A percentile compares a stretch with the other conserved stretches of the same genome.
Evolutionary conservation across 2,888 invertebrate species (phyloP).

Genomic region (Lithophane leautieri): DNA sequence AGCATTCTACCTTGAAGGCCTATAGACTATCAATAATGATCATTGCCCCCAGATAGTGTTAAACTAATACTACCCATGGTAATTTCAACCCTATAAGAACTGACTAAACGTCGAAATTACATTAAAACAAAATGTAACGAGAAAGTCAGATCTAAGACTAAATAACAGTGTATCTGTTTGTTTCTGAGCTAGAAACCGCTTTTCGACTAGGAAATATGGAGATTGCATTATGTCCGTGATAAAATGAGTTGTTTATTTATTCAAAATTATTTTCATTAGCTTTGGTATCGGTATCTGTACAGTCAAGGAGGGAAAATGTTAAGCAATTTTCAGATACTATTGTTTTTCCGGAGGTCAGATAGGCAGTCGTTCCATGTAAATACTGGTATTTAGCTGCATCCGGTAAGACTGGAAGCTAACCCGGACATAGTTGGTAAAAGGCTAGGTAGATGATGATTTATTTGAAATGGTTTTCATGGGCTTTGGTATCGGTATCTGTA

Average conservation of each 20-base stretch:
- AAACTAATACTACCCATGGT: conserved; percentile 21
- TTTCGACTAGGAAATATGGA: conserved; percentile 50
- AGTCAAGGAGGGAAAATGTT: too few relatives aligned
- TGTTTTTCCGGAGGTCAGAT: too few relatives aligned
- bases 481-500: conserved; percentile 5
- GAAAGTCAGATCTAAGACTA: conserved; percentile 50
- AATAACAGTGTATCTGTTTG: conserved; percentile 49
- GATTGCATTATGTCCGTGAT: conserved; percentile 34
- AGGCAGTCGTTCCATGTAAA: too few relatives aligned
- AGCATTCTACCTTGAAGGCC: conserved; percentile 50
- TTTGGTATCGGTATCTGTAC: conserved; percentile 5
- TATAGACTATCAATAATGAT: conserved; percentile 59
- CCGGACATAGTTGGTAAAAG: too few relatives aligned
- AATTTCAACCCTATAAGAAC: conserved; percentile 35
- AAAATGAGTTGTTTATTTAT: conserved; percentile 17
- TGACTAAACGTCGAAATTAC: conserved; percentile 3
- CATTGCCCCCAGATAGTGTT: conserved; percentile 45
- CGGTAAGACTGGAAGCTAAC: too few relatives aligned
- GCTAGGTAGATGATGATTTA: not conserved
- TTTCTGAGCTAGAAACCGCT: conserved; percentile 55
- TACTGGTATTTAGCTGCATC: too few relatives aligned
- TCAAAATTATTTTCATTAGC: conserved; percentile 6
- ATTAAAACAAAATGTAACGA: conserved; percentile 18
- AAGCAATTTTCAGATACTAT: not conserved
- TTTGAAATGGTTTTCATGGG: conserved; percentile 7